Percentiles rank a stretch among this genome's conserved stretches.
Evolutionary conservation across 2,113 vertebrate genomes (phyloP).

Genomic region (Macrotis lagotis): DNA sequence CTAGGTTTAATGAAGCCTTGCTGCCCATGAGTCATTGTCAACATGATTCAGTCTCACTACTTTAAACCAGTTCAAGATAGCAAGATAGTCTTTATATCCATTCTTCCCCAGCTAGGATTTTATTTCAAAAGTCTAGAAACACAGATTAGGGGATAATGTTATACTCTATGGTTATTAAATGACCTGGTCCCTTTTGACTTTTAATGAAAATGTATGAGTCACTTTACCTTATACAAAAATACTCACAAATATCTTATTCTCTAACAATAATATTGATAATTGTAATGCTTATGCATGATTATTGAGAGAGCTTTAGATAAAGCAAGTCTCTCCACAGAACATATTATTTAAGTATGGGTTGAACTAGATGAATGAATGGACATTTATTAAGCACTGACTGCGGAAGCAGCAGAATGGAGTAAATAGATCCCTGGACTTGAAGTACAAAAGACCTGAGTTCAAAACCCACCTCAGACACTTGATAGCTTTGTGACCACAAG

Average conservation of each 20-base stretch:
- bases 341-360: conserved; percentile 52
- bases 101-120: conserved; percentile 52
- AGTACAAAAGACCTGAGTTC: not conserved
- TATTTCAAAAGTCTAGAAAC: conserved; percentile 64
- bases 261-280: conserved; percentile 71
- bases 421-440: not conserved
- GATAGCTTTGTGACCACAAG: not conserved
- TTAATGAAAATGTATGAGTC: conserved; percentile 61
- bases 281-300: conserved; percentile 71
- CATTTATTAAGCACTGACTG: not conserved
- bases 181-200: conserved; percentile 51
- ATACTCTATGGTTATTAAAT: conserved; percentile 54
- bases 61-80: conserved; percentile 63
- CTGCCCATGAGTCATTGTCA: conserved; percentile 28
- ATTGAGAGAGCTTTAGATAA: conserved; percentile 72
- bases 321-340: conserved; percentile 58
- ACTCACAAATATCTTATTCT: conserved; percentile 66
- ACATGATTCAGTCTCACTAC: conserved; percentile 48
- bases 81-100: conserved; percentile 39
- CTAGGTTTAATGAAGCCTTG: conserved; percentile 54
- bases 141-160: conserved; percentile 42
- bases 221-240: conserved; percentile 51
- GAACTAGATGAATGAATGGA: not conserved
- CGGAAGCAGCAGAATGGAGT: not conserved
- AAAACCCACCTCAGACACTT: not conserved